A percentile compares a stretch with the other conserved stretches of the same genome.
phyloP scores from a whole-genome alignment of 2,888 invertebrate species.

The Minunthozetes semirufus region DNA sequence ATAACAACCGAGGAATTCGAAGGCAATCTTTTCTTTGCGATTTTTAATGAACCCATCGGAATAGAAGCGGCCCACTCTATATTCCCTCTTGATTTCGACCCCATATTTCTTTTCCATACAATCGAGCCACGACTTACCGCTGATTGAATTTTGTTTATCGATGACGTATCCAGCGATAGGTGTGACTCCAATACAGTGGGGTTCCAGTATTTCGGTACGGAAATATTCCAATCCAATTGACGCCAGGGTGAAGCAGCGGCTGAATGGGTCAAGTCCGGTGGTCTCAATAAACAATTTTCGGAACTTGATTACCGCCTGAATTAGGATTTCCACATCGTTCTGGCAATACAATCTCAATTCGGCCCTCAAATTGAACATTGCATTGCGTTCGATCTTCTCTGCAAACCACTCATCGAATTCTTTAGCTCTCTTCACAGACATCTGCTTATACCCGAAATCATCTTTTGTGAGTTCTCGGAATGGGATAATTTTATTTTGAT shows the following conservation, averaged over 20 bases:
- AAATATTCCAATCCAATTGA: not conserved
- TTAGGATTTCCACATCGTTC: not conserved
- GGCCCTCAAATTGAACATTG: not conserved
- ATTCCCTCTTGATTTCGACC: no score
- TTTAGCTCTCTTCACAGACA: not conserved
- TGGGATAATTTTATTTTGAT: no score
- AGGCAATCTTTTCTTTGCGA: not conserved
- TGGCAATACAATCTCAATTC: not conserved
- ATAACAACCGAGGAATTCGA: slow-evolving; percentile 16
- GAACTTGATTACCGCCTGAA: not conserved
- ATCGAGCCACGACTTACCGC: no score
- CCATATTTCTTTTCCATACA: no score
- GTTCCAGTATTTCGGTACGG: not conserved
- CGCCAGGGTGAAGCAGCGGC: not conserved
- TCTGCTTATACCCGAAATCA: not conserved
- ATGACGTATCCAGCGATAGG: no score
- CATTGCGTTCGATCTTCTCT: not conserved
- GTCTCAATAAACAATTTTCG: not conserved
- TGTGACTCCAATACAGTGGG: not conserved
- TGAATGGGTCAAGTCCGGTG: not conserved
- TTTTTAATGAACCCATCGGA: no score
- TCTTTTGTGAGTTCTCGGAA: no score
- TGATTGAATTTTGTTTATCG: no score
- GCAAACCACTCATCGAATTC: not conserved
- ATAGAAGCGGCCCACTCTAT: no score